Conservation (phyloP, 1,140 invertebrate genomes). For the Drosophila obscura region DNA sequence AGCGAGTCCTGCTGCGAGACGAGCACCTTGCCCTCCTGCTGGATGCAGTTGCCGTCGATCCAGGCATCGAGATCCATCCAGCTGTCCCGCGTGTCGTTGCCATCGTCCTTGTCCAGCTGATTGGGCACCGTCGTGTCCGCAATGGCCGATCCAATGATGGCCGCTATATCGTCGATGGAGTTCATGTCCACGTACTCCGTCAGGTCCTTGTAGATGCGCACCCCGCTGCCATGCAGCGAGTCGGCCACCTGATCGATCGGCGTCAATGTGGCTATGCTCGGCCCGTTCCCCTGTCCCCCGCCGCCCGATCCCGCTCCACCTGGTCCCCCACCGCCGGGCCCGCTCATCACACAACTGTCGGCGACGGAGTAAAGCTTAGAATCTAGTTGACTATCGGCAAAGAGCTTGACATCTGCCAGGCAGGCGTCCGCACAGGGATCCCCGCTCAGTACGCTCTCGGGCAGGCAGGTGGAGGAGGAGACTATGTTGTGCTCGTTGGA, state of each 20-base stretch:
- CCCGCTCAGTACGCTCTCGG: slow-evolving; percentile 84
- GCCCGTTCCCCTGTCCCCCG: slow-evolving; percentile 26
- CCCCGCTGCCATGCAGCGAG: slow-evolving; percentile 83
- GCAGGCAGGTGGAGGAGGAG: slow-evolving; percentile 87
- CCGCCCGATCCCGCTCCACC: slow-evolving; percentile 6
- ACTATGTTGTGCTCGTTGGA: slow-evolving; percentile 86
- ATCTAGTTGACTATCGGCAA: slow-evolving; percentile 85
- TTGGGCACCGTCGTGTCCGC: slow-evolving; percentile 92
- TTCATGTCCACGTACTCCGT: slow-evolving; percentile 88
- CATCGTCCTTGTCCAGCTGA: slow-evolving; percentile 87
- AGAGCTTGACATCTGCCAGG: slow-evolving; percentile 84
- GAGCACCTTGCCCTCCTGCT: slow-evolving; percentile 86
- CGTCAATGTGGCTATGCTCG: slow-evolving; percentile 57
- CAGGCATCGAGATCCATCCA: slow-evolving; percentile 93
- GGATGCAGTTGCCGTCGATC: slow-evolving; percentile 90
- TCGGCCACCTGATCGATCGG: slow-evolving; percentile 83
- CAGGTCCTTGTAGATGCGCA: slow-evolving; percentile 82
- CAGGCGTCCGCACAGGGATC: slow-evolving; percentile 65
- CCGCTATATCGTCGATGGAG: slow-evolving; percentile 92
- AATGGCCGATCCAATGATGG: slow-evolving; percentile 94
- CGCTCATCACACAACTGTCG: slow-evolving; percentile 84
- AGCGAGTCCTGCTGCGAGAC: slow-evolving; percentile 87
- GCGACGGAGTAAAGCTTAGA: slow-evolving; percentile 87
- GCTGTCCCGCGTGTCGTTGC: slow-evolving; percentile 87
- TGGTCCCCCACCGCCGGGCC: slow-evolving; percentile 2